Base-by-base conservation (phyloP, 2,113 vertebrate genomes). In the Macrotus californicus region DNA sequence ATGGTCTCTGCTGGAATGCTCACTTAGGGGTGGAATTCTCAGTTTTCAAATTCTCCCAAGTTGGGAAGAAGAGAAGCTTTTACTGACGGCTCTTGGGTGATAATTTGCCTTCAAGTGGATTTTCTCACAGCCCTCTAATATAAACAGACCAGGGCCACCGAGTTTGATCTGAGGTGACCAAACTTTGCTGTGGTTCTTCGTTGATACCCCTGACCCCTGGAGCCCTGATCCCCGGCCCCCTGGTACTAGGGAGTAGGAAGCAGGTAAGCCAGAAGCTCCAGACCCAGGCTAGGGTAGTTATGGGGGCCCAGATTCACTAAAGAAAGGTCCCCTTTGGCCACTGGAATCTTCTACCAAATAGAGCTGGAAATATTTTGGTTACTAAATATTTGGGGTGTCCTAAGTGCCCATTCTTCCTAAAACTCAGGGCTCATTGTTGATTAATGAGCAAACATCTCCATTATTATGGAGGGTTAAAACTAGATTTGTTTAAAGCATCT, bases 401-500 rank as follows among this genome's bases (percentile, higher is more conserved):
- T 48, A 11, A 59, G 67, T 26, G 50, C 69, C 56, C 52, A 7
- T 8, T 75, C 79, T 81, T 59, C 64, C 59, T 88, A 89, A 67
- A 59, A 69, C 66, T 92, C 36, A 31, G 88, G 83, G 54, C 77
- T 54, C 50, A 87, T 93, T 72, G 72, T 0, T 2, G 96, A 89
- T 94, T 54, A 94, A 95, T 75, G 96, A 96, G 93, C 93, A 92
- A 98, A 96, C 0, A 9, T 91, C 93, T 96, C 93, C 43, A 29
- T 96, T 98, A 82, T 96, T 97, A 91, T 18, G 59, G 56, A 29
- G 80, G 93, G 96, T 96, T 97, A 92, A 98, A 85, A 92, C 93
- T 75, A 73, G 95, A 91, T 97, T 96, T 96, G 97, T 96, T 92
- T 96, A 96, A 95, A 98, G 97, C 56, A 2, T 97, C 98, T 97